These are phyloP conservation scores for Willisornis vidua DNA, from an alignment of 2,113 vertebrate species.

Conservation along the genomic window DNA sequence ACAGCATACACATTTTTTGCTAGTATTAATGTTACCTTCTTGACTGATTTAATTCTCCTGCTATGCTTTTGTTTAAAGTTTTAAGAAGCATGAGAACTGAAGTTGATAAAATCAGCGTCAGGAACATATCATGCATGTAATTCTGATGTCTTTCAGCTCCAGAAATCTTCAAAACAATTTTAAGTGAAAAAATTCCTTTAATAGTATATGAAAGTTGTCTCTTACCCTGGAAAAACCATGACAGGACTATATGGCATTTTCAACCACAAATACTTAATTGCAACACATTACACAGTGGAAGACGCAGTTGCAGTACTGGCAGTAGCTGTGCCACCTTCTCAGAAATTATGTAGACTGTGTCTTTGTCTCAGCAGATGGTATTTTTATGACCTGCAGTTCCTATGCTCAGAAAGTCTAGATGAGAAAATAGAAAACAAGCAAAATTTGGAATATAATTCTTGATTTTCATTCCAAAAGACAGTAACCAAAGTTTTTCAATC, in stretches of 20 bases:
- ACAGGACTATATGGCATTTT: background rate
- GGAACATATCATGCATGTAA: background rate
- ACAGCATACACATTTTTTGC: background rate
- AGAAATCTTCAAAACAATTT: background rate
- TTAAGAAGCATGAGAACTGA: background rate
- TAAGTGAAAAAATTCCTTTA: background rate
- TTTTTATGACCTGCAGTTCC: conserved; percentile 21
- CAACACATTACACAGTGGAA: background rate
- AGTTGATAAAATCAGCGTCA: background rate
- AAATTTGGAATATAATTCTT: background rate
- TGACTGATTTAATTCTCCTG: background rate
- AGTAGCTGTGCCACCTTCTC: background rate
- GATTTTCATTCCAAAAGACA: background rate
- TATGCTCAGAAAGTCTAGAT: background rate
- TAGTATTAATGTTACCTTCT: background rate
- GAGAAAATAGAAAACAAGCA: background rate
- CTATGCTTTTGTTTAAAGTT: background rate
- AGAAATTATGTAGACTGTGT: background rate
- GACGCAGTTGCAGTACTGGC: background rate
- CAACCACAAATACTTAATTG: conserved; percentile 12
- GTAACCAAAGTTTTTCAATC: background rate
- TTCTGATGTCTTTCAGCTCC: background rate
- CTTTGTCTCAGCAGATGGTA: conserved; percentile 31
- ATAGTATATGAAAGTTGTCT: background rate
- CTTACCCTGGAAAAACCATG: background rate